Evolutionary conservation across 2,888 invertebrate species (phyloP).

Genomic region (Tiliacea aurago): DNA sequence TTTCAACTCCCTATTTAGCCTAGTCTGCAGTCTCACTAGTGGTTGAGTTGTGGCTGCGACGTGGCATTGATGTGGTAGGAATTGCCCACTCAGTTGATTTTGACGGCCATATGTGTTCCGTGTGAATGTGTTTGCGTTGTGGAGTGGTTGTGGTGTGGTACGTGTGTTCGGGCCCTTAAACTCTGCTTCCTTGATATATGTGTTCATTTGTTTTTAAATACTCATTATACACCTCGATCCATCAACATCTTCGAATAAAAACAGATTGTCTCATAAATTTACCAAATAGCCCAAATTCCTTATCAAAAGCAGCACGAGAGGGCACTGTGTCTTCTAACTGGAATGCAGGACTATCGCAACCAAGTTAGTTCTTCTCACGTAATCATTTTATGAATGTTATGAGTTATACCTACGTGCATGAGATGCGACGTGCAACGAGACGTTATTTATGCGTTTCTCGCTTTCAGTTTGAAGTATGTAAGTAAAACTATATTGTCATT

Average conservation of each 20-base stretch:
- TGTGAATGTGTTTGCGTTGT: no score
- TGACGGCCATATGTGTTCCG: no score
- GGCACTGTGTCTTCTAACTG: conserved; percentile 31
- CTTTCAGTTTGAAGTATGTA: conserved; percentile 41
- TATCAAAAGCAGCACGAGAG: conserved; percentile 4
- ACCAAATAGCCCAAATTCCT: background rate
- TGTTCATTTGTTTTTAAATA: background rate
- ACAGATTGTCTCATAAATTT: no score
- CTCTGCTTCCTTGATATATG: no score
- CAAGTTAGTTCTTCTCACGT: conserved; percentile 77
- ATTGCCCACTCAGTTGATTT: no score
- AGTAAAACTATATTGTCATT: no score
- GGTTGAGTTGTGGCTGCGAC: no score
- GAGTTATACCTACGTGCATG: conserved; percentile 76
- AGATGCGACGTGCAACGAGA: conserved; percentile 74
- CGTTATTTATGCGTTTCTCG: conserved; percentile 74
- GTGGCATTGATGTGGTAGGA: no score
- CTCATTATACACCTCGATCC: background rate
- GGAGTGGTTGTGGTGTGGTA: no score
- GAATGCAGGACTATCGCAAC: conserved; percentile 22
- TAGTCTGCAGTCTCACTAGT: no score
- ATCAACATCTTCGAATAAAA: background rate
- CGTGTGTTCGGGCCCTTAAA: no score
- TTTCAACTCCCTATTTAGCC: no score
- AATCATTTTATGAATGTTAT: conserved; percentile 84